A percentile compares a stretch with the other conserved stretches of the same genome.
Evolutionary conservation across 2,113 vertebrate species (phyloP).

Genomic region (Phalacrocorax brasilianus): DNA sequence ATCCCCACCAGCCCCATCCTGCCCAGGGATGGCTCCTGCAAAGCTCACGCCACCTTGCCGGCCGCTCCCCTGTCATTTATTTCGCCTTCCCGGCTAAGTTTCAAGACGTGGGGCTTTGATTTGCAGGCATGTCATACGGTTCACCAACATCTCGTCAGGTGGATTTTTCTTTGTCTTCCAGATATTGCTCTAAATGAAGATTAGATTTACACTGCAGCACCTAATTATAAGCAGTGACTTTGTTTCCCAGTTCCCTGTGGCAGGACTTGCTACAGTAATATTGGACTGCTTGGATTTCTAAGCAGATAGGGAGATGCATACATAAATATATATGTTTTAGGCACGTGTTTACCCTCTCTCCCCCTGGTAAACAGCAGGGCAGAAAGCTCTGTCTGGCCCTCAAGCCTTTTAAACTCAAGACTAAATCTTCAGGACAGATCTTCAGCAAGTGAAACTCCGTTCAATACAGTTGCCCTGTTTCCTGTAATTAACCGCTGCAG

Average conservation of each 20-base stretch:
- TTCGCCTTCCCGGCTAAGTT: not conserved
- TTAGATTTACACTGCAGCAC: not conserved
- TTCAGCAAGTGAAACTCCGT: not conserved
- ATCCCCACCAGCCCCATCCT: not conserved
- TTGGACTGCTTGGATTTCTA: not conserved
- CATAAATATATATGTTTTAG: not conserved
- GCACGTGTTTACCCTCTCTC: not conserved
- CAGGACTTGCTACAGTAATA: not conserved
- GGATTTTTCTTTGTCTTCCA: slow-evolving; percentile 31
- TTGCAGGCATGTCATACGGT: not conserved
- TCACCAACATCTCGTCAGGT: not conserved
- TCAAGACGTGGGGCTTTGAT: not conserved
- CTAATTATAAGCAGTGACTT: slow-evolving; percentile 3
- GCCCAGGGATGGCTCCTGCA: not conserved
- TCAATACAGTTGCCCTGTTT: not conserved
- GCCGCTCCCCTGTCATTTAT: not conserved
- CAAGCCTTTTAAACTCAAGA: not conserved
- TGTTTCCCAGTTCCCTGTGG: not conserved
- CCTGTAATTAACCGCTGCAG: not conserved
- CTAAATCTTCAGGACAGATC: not conserved
- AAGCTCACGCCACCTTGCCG: not conserved
- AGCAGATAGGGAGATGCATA: not conserved
- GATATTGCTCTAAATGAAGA: not conserved
- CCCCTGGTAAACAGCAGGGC: not conserved
- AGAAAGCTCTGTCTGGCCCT: not conserved